phyloP scores from a whole-genome alignment of 2,113 vertebrate genomes.

The Pantherophis guttatus region DNA sequence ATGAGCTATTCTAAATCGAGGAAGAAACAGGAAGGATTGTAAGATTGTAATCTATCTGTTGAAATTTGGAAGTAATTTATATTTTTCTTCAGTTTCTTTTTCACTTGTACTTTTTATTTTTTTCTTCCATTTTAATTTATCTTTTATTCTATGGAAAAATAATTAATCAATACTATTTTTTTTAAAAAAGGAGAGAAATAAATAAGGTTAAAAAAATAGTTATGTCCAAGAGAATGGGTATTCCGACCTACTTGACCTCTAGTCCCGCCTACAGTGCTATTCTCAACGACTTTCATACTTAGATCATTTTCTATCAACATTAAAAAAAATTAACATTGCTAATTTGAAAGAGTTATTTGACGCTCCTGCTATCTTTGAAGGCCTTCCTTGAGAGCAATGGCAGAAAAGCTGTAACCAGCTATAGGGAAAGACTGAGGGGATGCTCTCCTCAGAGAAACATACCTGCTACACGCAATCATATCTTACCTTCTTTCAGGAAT shows the following conservation, averaged over 20 bases:
- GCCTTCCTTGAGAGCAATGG: not conserved
- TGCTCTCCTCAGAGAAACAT: not conserved
- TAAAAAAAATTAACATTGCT: not conserved
- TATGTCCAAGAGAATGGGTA: not conserved
- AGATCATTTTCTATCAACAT: not conserved
- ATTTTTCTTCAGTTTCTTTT: not conserved
- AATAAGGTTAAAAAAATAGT: not conserved
- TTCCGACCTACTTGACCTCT: not conserved
- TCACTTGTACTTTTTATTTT: not conserved
- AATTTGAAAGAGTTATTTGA: not conserved
- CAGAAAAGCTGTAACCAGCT: not conserved
- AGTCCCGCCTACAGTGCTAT: not conserved
- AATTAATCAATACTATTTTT: not conserved
- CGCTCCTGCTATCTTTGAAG: not conserved
- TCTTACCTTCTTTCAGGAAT: not conserved
- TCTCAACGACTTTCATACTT: not conserved
- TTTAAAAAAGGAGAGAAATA: too few relatives aligned
- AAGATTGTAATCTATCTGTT: not conserved
- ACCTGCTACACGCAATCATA: not conserved
- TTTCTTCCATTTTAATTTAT: not conserved
- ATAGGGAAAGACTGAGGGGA: not conserved
- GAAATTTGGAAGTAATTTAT: not conserved
- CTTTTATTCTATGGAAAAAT: not conserved
- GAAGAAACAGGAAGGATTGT: not conserved
- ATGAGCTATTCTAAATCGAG: not conserved